Base-by-base conservation (phyloP, 2,113 vertebrate genomes). In the Callionymus lyra region DNA sequence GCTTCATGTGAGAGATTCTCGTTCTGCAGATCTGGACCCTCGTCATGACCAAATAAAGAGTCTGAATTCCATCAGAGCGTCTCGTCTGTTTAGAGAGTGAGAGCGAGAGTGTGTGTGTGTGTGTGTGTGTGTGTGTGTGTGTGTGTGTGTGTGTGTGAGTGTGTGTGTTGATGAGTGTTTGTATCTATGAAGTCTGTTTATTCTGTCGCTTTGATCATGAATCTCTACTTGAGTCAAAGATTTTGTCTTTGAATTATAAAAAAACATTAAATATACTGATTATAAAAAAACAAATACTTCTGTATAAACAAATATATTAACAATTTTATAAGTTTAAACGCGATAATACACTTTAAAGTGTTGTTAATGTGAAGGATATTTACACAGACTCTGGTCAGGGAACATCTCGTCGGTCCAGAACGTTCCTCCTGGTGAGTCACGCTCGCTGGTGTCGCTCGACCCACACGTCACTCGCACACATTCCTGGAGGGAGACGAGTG, bases 41-140 rank as follows among this genome's bases (percentile, higher is more conserved):
- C 67, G 66, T 50, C 68, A 83, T 88, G 84, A 82, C 87, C 87
- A 87, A 86, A 89, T 89, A 89, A 88, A 89, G 87, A 48, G 71
- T 80, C 79, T 50, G 27, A 76, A 85, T 84, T 85, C 82, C 77
- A 78, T 38, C 43, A 27, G 44, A 63, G 79, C 75, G 66, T 69
- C 72, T 65, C 70, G 72, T 72, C 70, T 72, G 53, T 67, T 68
- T 61, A 18, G 44, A 44, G 31, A 46, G 46, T 38, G 59, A 42
- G 31, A 47, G 31, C 31, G 37, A 31, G 18, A 16, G 32, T 36
- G 16, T 15, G 44, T 21, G 35, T 15, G 11, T 31, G 34, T 31
- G 9, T 27, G 31, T 37, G 14, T 31, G 10, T 18, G 19, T 38
- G 41, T 12, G 14, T 14, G 4, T 21, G 41, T 37, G 33, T 31